Percentiles rank a stretch among this genome's conserved stretches.
phyloP scores from a whole-genome alignment of 2,113 vertebrate species.

The Pionites leucogaster region DNA sequence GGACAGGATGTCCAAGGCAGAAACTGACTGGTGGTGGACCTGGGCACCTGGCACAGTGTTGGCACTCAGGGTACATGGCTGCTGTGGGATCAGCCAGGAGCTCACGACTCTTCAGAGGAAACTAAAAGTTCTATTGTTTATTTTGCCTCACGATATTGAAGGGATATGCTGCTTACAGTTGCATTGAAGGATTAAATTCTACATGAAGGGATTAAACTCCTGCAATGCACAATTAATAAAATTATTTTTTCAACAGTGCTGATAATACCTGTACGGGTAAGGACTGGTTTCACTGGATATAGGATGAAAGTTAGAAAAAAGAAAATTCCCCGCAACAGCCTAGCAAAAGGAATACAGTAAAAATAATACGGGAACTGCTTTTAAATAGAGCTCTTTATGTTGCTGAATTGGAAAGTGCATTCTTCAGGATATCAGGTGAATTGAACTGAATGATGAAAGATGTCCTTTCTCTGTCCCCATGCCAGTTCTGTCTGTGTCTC shows the following conservation, averaged over 20 bases:
- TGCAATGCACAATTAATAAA: neutral
- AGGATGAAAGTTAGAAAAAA: neutral
- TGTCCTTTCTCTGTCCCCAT: neutral
- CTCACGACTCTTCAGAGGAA: neutral
- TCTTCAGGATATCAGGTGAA: neutral
- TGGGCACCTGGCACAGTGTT: neutral
- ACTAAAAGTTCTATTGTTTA: neutral
- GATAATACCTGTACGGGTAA: neutral
- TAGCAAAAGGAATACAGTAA: neutral
- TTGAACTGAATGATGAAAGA: neutral
- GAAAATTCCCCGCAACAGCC: neutral
- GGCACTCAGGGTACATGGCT: rapidly evolving
- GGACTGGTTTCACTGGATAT: neutral
- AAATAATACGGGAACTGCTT: neutral
- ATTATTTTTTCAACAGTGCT: neutral
- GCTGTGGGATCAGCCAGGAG: neutral
- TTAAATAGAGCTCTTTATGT: neutral
- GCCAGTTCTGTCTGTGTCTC: neutral
- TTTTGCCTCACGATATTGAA: neutral
- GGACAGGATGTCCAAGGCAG: neutral
- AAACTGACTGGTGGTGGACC: neutral
- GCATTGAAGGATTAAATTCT: neutral
- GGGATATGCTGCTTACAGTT: neutral
- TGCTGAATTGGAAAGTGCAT: neutral
- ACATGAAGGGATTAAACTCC: neutral